Percentiles rank a stretch among this genome's conserved stretches.
phyloP scores from a whole-genome alignment of 2,888 invertebrate genomes.

The Meganola albula region DNA sequence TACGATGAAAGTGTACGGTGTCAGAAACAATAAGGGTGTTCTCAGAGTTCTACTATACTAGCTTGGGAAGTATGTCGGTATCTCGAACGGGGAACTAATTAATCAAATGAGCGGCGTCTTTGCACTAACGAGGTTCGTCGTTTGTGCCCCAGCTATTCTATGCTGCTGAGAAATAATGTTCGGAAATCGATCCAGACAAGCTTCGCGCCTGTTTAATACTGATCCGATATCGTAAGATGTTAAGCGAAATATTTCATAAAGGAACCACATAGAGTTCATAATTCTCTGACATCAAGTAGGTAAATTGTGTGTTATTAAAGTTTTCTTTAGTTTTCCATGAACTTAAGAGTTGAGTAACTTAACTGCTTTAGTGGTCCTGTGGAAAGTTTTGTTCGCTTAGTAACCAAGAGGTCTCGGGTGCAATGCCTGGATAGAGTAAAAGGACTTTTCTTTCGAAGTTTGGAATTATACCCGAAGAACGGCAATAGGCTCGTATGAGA shows the following conservation, averaged over 20 bases:
- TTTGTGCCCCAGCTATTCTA: slow-evolving; percentile 50
- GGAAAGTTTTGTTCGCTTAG: too few relatives aligned
- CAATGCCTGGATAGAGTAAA: too few relatives aligned
- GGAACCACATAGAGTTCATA: slow-evolving; percentile 17
- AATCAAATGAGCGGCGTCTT: slow-evolving; percentile 70
- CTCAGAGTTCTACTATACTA: slow-evolving; percentile 35
- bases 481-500: too few relatives aligned
- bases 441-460: too few relatives aligned
- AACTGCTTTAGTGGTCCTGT: too few relatives aligned
- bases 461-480: too few relatives aligned
- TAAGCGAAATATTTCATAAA: slow-evolving; percentile 17
- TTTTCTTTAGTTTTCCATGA: too few relatives aligned
- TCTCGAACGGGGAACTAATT: slow-evolving; percentile 65
- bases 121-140: slow-evolving; percentile 67
- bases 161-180: slow-evolving; percentile 55
- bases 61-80: slow-evolving; percentile 52
- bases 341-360: too few relatives aligned
- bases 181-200: slow-evolving; percentile 45
- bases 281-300: too few relatives aligned
- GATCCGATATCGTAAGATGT: slow-evolving; percentile 17
- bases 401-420: too few relatives aligned
- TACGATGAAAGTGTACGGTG: slow-evolving; percentile 52
- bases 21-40: slow-evolving; percentile 49
- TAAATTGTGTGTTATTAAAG: too few relatives aligned
- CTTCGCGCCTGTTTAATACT: slow-evolving; percentile 27